Percentiles rank a stretch among this genome's conserved stretches.
Conservation (phyloP, 2,113 vertebrate genomes). For the Ctenodactylus gundi region DNA sequence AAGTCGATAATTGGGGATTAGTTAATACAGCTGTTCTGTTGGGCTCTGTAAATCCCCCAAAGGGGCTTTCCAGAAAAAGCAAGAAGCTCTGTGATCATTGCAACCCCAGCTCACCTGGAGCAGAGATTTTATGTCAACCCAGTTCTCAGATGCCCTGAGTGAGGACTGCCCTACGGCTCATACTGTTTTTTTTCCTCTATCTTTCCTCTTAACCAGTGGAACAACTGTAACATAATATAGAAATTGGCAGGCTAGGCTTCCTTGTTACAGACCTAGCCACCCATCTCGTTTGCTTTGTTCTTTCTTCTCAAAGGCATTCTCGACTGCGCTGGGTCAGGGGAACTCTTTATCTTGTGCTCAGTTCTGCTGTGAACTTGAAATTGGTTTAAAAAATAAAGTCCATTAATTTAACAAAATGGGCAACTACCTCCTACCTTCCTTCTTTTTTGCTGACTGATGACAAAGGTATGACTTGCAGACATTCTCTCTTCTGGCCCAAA, state of each 20-base stretch:
- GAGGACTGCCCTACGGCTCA: neutral
- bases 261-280: slow-evolving; percentile 3
- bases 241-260: neutral
- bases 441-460: slow-evolving; percentile 13
- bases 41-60: slow-evolving; percentile 11
- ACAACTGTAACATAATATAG: neutral
- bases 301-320: neutral
- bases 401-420: neutral
- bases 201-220: neutral
- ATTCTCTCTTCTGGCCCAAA: neutral
- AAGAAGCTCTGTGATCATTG: neutral
- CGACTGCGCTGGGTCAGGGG: neutral
- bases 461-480: neutral
- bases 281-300: neutral
- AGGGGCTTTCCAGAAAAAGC: neutral
- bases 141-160: neutral
- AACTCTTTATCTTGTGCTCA: neutral
- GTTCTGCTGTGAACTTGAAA: neutral
- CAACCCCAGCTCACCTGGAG: neutral
- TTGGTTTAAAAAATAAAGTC: neutral
- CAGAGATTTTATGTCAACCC: neutral
- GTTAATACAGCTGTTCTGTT: slow-evolving; percentile 29
- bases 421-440: neutral
- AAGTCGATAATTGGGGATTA: slow-evolving; percentile 62
- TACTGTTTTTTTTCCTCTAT: neutral